Conservation (phyloP, 2,888 invertebrate species). For the Empis livida region DNA sequence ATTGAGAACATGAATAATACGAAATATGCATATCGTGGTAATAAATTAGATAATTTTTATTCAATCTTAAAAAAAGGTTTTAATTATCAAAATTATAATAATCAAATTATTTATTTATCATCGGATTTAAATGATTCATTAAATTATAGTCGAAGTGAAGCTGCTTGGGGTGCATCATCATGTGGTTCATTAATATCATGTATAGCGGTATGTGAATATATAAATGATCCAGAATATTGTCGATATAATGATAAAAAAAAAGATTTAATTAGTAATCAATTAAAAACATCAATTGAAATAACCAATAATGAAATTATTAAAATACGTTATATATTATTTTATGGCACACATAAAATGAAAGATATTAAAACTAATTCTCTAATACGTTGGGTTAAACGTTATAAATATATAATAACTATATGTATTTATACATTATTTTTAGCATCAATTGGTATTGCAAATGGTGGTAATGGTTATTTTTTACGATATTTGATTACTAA, state of each 20-base stretch:
- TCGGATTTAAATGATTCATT: slow-evolving; percentile 60
- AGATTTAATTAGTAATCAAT: slow-evolving; percentile 40
- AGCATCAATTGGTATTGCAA: slow-evolving; percentile 49
- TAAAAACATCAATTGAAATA: slow-evolving; percentile 59
- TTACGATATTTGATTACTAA: not conserved
- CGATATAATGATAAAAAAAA: slow-evolving; percentile 37
- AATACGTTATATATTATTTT: slow-evolving; percentile 62
- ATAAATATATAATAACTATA: slow-evolving; percentile 49
- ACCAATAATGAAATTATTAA: slow-evolving; percentile 63
- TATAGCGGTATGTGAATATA: slow-evolving; percentile 67
- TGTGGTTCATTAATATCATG: slow-evolving; percentile 65
- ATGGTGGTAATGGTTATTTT: slow-evolving; percentile 40
- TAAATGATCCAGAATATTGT: slow-evolving; percentile 53
- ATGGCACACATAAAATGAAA: slow-evolving; percentile 30
- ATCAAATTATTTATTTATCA: slow-evolving; percentile 48
- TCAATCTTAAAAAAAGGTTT: slow-evolving; percentile 67
- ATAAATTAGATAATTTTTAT: slow-evolving; percentile 67
- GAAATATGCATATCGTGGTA: slow-evolving; percentile 67
- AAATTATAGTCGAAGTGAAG: slow-evolving; percentile 57
- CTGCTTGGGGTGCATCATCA: slow-evolving; percentile 61
- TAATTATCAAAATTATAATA: slow-evolving; percentile 51
- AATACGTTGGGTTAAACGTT: slow-evolving; percentile 43
- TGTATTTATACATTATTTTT: slow-evolving; percentile 50
- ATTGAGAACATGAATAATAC: slow-evolving; percentile 40
- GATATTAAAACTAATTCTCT: slow-evolving; percentile 7